A percentile compares a stretch with the other conserved stretches of the same genome.
phyloP scores from a whole-genome alignment of 2,113 vertebrate genomes.

The Mungos mungo region DNA sequence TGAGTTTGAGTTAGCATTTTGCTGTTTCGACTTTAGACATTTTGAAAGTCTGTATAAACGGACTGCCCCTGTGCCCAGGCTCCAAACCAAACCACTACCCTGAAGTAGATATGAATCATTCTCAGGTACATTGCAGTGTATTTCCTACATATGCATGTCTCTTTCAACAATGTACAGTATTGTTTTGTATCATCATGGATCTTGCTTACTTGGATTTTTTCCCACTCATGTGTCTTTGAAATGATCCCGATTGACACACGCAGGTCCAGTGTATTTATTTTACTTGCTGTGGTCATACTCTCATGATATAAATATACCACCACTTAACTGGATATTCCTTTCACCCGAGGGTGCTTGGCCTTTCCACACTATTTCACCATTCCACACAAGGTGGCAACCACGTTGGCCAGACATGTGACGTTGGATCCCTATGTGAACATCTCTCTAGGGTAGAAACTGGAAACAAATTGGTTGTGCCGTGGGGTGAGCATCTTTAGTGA shows the following conservation, averaged over 20 bases:
- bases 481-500: background rate
- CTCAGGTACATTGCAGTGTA: background rate
- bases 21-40: background rate
- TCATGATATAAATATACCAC: background rate
- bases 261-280: background rate
- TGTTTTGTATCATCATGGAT: background rate
- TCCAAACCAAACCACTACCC: background rate
- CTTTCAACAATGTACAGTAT: background rate
- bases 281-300: background rate
- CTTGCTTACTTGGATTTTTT: background rate
- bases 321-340: background rate
- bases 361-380: background rate
- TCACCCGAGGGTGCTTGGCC: background rate
- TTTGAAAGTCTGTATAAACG: background rate
- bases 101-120: background rate
- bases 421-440: background rate
- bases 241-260: background rate
- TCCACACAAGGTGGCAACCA: background rate
- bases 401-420: background rate
- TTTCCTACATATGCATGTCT: background rate
- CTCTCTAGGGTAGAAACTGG: slow-evolving; percentile 10
- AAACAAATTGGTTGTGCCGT: background rate
- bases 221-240: background rate
- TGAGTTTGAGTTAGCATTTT: background rate
- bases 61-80: fast-evolving